Evolutionary conservation across 2,888 invertebrate species (phyloP).

Genomic region (Lepidocyrtoides sp.): DNA sequence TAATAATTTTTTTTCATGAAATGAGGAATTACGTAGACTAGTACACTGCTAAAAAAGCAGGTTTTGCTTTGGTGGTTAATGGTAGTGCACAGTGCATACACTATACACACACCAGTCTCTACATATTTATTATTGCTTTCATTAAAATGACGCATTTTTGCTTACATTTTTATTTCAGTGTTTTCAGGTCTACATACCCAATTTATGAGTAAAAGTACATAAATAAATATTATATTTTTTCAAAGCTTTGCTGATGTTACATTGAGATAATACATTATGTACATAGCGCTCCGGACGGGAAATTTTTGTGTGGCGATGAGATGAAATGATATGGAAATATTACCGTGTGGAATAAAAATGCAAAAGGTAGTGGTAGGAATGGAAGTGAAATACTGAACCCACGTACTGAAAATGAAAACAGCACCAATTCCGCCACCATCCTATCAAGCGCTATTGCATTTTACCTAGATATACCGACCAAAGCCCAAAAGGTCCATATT

Average conservation of each 20-base stretch:
- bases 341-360: conserved; percentile 62
- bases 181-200: conserved; percentile 42
- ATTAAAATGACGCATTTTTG: conserved; percentile 49
- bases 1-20: neutral
- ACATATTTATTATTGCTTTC: conserved; percentile 37
- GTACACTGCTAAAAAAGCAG: too few species aligned
- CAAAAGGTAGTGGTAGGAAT: conserved; percentile 68
- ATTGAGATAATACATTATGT: conserved; percentile 49
- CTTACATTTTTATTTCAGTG: neutral
- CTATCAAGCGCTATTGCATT: neutral
- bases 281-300: conserved; percentile 20
- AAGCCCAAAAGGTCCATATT: neutral
- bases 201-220: conserved; percentile 35
- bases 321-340: conserved; percentile 58
- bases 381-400: conserved; percentile 46
- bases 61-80: conserved; percentile 10
- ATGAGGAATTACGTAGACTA: neutral
- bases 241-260: conserved; percentile 41
- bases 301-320: conserved; percentile 55
- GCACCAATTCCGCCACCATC: neutral
- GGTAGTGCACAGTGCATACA: neutral
- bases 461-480: neutral
- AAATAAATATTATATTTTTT: conserved; percentile 23
- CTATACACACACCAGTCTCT: neutral
- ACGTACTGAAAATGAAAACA: conserved; percentile 15